Conservation (phyloP, 2,113 vertebrate species). For the Petromus typicus region DNA sequence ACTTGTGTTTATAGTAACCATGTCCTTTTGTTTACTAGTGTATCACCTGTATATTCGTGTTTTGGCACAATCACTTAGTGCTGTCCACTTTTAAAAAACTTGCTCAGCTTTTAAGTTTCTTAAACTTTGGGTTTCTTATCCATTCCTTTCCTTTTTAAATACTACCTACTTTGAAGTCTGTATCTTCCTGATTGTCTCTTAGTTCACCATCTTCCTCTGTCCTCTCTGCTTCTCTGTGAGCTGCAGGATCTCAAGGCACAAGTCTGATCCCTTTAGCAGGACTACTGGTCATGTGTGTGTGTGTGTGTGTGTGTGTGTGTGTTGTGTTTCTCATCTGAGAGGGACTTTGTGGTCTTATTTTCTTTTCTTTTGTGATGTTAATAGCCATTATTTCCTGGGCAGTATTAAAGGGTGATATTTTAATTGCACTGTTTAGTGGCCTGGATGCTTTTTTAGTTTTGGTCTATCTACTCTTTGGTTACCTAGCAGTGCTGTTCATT, state of each 20-base stretch:
- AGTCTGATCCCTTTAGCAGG: neutral
- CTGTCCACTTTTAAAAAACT: neutral
- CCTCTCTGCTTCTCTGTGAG: neutral
- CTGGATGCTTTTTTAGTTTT: neutral
- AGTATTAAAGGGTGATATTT: neutral
- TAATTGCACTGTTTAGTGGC: neutral
- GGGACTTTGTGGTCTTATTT: neutral
- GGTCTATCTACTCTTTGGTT: neutral
- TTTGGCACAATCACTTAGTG: neutral
- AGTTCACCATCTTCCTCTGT: neutral
- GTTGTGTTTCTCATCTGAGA: neutral
- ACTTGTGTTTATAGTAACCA: neutral
- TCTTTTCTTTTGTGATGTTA: slow-evolving; percentile 32
- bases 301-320: neutral
- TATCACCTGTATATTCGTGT: neutral
- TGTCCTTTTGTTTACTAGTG: neutral
- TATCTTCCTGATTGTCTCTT: neutral
- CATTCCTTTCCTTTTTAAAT: neutral
- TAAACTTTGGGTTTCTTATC: neutral
- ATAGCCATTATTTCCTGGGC: neutral
- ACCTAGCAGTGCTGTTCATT: neutral
- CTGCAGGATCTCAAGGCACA: neutral
- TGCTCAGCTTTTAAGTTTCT: neutral
- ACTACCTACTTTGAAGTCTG: neutral
- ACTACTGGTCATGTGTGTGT: neutral